A percentile compares a stretch with the other conserved stretches of the same genome.
Evolutionary conservation across 2,888 invertebrate genomes (phyloP).

Genomic region (Auanema sp.): DNA sequence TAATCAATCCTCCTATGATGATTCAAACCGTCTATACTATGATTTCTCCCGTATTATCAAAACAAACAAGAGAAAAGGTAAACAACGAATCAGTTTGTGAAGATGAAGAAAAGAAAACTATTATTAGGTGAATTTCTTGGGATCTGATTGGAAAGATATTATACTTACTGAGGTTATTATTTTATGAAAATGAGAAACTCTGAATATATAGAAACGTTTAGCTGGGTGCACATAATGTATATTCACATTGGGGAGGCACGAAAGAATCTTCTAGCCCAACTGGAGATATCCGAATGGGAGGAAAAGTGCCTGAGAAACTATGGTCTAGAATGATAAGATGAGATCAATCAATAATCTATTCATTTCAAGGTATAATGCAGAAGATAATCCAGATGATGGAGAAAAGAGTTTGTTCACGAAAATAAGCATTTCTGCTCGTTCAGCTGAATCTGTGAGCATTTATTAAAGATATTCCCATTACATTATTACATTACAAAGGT

Average conservation of each 20-base stretch:
- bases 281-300: conserved; percentile 53
- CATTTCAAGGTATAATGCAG: conserved; percentile 1
- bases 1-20: conserved; percentile 41
- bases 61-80: conserved; percentile 42
- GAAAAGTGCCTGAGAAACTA: conserved; percentile 42
- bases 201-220: neutral
- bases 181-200: conserved; percentile 2
- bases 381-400: conserved; percentile 8
- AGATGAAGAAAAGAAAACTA: neutral
- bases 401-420: conserved; percentile 9
- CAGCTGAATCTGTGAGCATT: neutral
- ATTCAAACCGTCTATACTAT: conserved; percentile 43
- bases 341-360: conserved; percentile 1
- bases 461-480: neutral
- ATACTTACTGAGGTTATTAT: conserved; percentile 26
- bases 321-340: conserved; percentile 16
- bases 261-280: conserved; percentile 25
- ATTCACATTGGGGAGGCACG: conserved; percentile 45
- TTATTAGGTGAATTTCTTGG: conserved; percentile 35
- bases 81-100: neutral
- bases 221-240: conserved; percentile 45
- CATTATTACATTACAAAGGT: conserved; percentile 4
- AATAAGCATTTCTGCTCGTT: neutral
- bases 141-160: conserved; percentile 39
- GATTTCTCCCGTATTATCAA: conserved; percentile 45